phyloP scores from a whole-genome alignment of 2,888 invertebrate species.

The Eucriotettix oculatus region DNA sequence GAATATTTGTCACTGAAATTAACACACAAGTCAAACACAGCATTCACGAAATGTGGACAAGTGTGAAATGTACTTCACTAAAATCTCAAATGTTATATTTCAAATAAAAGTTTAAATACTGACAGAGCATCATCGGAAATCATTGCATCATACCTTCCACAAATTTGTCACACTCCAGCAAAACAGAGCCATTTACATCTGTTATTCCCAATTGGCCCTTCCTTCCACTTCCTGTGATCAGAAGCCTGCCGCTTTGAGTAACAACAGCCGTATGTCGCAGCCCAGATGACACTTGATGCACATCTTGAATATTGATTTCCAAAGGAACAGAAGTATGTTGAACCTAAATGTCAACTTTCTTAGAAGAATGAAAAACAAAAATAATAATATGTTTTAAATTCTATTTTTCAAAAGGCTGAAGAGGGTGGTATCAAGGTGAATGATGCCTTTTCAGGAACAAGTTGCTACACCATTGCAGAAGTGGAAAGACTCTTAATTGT shows the following conservation, averaged over 20 bases:
- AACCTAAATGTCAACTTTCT: conserved; percentile 5
- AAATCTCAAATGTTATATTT: no score
- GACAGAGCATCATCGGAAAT: no score
- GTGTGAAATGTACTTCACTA: no score
- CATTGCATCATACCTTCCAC: no score
- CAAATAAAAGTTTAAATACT: no score
- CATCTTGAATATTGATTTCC: neutral
- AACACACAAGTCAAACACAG: neutral
- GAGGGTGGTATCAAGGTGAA: conserved; percentile 7
- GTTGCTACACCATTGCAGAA: no score
- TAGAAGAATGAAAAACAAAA: no score
- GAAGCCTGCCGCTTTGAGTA: conserved; percentile 40
- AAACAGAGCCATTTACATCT: conserved; percentile 16
- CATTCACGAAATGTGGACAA: no score
- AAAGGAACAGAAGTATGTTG: conserved; percentile 2
- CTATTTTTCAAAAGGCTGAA: neutral
- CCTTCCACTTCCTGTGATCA: conserved; percentile 46
- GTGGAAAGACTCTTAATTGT: no score
- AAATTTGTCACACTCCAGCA: no score
- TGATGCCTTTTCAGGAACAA: no score
- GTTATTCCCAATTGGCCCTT: conserved; percentile 51
- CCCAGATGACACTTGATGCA: conserved; percentile 42
- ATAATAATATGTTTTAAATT: no score
- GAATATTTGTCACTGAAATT: conserved; percentile 31
- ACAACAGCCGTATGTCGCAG: conserved; percentile 49